Evolutionary conservation across 2,888 invertebrate species (phyloP), one percentile per base, ranked within the genome.

Genomic region (Xanthia togata): DNA sequence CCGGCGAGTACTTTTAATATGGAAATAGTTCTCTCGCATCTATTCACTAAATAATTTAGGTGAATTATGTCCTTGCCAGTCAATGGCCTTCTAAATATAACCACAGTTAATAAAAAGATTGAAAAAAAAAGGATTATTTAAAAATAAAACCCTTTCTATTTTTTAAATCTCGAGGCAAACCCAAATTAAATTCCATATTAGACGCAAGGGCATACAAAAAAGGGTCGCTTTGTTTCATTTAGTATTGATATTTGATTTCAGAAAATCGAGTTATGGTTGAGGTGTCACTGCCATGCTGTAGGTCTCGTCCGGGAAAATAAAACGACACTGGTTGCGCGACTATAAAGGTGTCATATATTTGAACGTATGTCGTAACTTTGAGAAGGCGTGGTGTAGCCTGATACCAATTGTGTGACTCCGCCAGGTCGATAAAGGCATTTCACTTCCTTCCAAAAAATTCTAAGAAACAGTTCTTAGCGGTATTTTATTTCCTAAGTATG

Each of bases 211-310:
- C 44, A 23, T 62, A 67, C 38, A 26, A 38, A 76, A 68, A 60
- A 64, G 57, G 47, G 38, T 70, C n/a, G 14, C 55, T 68, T 84
- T 81, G 57, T 76, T 82, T 72, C 5, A 79, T 76, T 87, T 79
- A 76, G 71, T 82, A 73, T 78, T 84, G 79, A 76, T 84, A 84
- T 82, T 79, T 82, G 69, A 79, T 76, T 86, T 82, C 72, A 75
- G 72, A 53, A 73, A 78, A 86, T 67, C 62, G 72, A 84, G 78
- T 81, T 79, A 79, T 64, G 63, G 55, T 70, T 59, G 20, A 64
- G 64, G 62, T 75, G 73, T 64, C 78, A 73, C 70, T 76, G 57
- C 31, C 31, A 31, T 31, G 31, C 26, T 35, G 41, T 71, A 73
- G 64, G 78, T 78, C 82, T 84, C 79, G 78, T 79, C 62, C 65